These are phyloP conservation scores for Phataginus tetradactyla DNA, from an alignment of 2,797 vertebrate species.

Conservation along the genomic window DNA sequence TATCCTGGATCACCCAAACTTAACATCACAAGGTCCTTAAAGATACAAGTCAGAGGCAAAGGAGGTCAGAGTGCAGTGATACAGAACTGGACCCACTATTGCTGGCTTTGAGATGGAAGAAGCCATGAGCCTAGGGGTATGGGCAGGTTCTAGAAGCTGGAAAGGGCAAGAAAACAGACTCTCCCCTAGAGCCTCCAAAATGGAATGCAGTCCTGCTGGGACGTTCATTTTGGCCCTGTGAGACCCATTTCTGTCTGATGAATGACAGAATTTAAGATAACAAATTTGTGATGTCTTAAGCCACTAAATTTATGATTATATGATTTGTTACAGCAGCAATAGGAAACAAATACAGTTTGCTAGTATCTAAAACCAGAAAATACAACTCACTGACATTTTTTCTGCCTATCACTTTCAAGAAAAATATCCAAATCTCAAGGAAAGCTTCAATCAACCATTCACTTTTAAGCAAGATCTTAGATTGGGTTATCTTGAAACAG, in stretches of 20 bases:
- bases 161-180: background rate
- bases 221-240: no score
- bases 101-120: background rate
- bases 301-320: background rate
- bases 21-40: background rate
- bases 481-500: background rate
- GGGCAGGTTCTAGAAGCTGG: background rate
- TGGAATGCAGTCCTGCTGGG: background rate
- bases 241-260: background rate
- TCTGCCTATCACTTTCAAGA: background rate
- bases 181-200: background rate
- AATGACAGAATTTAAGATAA: background rate
- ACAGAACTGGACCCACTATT: background rate
- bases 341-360: background rate
- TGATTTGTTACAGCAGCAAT: background rate
- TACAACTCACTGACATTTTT: background rate
- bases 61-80: background rate
- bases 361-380: conserved; percentile 45
- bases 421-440: conserved; percentile 30
- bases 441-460: conserved; percentile 32
- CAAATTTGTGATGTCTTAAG: background rate
- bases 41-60: background rate
- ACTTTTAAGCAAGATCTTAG: background rate
- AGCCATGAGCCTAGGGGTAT: background rate
- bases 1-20: background rate